Evolutionary conservation across 2,888 invertebrate genomes (phyloP).

Genomic region (Pinctada fucata): DNA sequence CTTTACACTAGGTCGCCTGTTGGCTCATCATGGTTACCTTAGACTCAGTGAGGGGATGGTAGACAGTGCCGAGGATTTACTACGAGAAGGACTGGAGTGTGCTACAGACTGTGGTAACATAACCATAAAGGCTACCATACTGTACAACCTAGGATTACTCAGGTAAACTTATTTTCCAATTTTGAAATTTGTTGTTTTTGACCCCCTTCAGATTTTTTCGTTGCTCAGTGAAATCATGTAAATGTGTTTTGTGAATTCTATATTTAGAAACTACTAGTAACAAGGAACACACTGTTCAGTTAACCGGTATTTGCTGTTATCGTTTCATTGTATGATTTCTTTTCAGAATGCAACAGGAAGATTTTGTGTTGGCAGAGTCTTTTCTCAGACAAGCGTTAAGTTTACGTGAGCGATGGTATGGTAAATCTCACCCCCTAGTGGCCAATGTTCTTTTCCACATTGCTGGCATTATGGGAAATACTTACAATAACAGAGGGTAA

Average conservation of each 20-base stretch:
- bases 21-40: conserved; percentile 62
- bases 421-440: conserved; percentile 67
- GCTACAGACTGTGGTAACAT: conserved; percentile 56
- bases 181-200: not conserved
- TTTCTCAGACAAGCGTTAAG: conserved; percentile 59
- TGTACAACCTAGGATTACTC: conserved; percentile 60
- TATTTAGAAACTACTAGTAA: too few relatives aligned
- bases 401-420: conserved; percentile 67
- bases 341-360: conserved; percentile 58
- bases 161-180: conserved; percentile 47
- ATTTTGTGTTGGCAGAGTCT: conserved; percentile 64
- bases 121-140: conserved; percentile 54
- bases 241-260: too few relatives aligned
- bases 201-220: too few relatives aligned
- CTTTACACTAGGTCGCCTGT: conserved; percentile 57
- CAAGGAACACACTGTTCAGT: too few relatives aligned
- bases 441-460: conserved; percentile 65
- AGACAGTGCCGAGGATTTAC: conserved; percentile 63
- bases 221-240: too few relatives aligned
- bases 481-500: conserved; percentile 59
- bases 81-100: conserved; percentile 62
- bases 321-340: not conserved
- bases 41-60: conserved; percentile 55
- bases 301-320: too few relatives aligned
- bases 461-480: conserved; percentile 58